Conservation (phyloP, 1,140 invertebrate genomes). For the Acarapis woodi region DNA sequence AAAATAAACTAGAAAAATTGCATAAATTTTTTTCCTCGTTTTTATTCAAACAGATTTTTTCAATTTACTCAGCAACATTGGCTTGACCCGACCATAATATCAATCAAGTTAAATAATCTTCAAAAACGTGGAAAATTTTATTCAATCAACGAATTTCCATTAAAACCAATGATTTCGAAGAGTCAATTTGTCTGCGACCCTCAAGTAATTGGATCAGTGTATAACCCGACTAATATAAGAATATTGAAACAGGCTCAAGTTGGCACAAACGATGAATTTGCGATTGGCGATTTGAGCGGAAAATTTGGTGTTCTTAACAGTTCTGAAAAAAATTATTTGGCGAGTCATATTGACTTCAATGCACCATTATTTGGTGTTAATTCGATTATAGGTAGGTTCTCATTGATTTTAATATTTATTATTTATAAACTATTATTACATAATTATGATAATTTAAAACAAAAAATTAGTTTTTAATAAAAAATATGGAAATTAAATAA, state of each 20-base stretch:
- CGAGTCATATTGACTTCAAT: constrained; percentile 37
- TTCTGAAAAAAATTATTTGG: constrained; percentile 9
- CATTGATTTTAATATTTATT: no score
- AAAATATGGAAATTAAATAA: no score
- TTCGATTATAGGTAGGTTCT: constrained; percentile 36
- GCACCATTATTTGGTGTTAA: constrained; percentile 47
- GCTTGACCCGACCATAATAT: constrained; percentile 50
- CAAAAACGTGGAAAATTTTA: constrained; percentile 20
- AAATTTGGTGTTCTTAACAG: constrained; percentile 29
- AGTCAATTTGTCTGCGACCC: constrained; percentile 16
- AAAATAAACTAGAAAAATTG: no score
- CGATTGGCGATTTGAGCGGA: constrained; percentile 58
- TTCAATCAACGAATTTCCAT: constrained; percentile 23
- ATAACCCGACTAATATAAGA: constrained; percentile 22
- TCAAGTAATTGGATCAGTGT: constrained; percentile 18
- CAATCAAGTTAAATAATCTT: constrained; percentile 33
- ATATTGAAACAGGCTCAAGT: constrained; percentile 13
- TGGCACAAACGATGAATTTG: constrained; percentile 51
- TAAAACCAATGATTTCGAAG: constrained; percentile 14
- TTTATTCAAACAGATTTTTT: no score
- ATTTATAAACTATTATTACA: no score
- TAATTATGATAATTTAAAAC: no score
- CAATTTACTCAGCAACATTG: constrained; percentile 42
- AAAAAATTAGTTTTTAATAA: no score
- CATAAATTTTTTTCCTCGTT: no score